phyloP scores from a whole-genome alignment of 2,113 vertebrate genomes.

The Chlorodrepanis virens region DNA sequence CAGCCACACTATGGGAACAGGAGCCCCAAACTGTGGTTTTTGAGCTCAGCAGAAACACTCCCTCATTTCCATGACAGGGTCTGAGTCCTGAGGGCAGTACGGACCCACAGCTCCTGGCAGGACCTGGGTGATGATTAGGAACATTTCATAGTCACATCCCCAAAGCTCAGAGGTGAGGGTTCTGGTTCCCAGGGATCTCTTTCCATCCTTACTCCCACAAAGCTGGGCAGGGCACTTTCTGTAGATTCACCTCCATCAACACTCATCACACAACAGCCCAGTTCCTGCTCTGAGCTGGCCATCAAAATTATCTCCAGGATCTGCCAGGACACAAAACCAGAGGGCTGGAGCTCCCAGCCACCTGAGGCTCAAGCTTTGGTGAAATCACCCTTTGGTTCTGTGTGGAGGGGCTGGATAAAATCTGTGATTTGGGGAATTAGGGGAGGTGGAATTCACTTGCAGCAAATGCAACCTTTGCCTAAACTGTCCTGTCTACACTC shows the following conservation, averaged over 20 bases:
- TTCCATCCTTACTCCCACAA: neutral
- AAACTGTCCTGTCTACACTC: neutral
- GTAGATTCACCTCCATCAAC: neutral
- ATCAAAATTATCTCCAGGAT: neutral
- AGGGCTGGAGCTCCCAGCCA: neutral
- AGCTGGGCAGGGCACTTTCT: neutral
- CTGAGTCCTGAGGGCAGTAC: fast-evolving
- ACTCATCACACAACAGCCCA: neutral
- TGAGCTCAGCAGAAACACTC: neutral
- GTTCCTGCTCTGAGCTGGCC: neutral
- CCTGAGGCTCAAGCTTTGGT: neutral
- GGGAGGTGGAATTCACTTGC: neutral
- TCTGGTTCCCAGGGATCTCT: neutral
- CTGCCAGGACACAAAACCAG: neutral
- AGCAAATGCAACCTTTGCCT: neutral
- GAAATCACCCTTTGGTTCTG: neutral
- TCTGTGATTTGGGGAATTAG: neutral
- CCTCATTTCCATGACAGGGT: neutral
- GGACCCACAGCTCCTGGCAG: neutral
- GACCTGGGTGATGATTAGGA: neutral
- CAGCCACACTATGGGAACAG: fast-evolving
- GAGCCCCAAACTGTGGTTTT: neutral
- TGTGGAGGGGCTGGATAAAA: neutral
- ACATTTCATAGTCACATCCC: neutral
- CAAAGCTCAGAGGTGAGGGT: neutral